phyloP scores from a whole-genome alignment of 1,140 invertebrate species.

The Drosophila sp. region DNA sequence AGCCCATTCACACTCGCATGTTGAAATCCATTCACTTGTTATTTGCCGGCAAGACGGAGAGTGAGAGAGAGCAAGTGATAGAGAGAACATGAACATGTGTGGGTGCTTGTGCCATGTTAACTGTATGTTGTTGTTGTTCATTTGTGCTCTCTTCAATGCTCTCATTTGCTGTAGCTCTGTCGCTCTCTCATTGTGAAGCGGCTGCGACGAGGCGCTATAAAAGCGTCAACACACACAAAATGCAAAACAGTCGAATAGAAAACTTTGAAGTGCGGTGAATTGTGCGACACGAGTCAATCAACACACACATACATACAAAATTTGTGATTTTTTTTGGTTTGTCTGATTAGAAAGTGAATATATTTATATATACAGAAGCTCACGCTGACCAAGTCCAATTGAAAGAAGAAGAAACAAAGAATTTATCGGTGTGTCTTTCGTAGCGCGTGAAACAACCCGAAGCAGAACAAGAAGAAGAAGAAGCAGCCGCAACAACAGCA shows the following conservation, averaged over 20 bases:
- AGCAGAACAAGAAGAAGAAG: conserved; percentile 20
- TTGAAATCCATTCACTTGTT: conserved; percentile 39
- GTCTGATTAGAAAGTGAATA: conserved; percentile 72
- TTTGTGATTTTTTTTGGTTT: conserved; percentile 66
- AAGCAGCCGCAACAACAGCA: conserved; percentile 28
- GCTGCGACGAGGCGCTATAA: conserved; percentile 55
- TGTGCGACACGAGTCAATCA: conserved; percentile 48
- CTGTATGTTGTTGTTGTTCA: conserved; percentile 23
- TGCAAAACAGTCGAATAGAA: conserved; percentile 67
- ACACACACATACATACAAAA: conserved; percentile 52
- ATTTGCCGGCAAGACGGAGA: conserved; percentile 18
- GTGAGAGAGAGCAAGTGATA: neutral
- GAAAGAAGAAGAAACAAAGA: conserved; percentile 30
- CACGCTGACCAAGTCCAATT: conserved; percentile 41
- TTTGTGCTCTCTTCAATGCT: conserved; percentile 2
- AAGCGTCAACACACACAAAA: conserved; percentile 57
- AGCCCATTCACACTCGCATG: conserved; percentile 14
- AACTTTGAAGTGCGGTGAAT: conserved; percentile 64
- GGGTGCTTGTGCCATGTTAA: conserved; percentile 30
- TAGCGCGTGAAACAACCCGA: conserved; percentile 47
- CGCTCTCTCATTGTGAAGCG: conserved; percentile 22
- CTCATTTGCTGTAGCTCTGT: conserved; percentile 14
- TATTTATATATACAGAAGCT: too few relatives aligned
- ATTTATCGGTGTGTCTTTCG: conserved; percentile 27
- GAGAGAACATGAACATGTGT: conserved; percentile 33